These are phyloP conservation scores for Margaritifera margaritifera DNA, from an alignment of 2,888 invertebrate genomes.

Conservation along the genomic window DNA sequence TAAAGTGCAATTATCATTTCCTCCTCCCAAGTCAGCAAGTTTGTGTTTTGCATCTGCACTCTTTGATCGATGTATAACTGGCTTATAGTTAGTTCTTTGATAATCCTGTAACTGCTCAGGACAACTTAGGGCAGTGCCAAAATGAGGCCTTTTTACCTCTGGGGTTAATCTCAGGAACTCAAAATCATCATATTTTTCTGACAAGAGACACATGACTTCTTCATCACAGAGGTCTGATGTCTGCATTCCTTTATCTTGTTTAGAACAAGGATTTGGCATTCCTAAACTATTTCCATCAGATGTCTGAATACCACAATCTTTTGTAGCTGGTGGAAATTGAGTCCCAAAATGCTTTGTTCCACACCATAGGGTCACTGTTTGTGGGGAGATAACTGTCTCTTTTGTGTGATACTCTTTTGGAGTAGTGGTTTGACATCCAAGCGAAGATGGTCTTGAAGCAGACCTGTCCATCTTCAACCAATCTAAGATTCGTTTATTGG, in stretches of 20 bases:
- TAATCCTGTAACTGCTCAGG: slow-evolving; percentile 21
- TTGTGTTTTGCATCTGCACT: slow-evolving; percentile 37
- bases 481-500: slow-evolving; percentile 46
- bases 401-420: slow-evolving; percentile 31
- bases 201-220: slow-evolving; percentile 43
- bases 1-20: too few species aligned
- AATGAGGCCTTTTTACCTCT: slow-evolving; percentile 8
- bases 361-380: slow-evolving; percentile 62
- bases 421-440: slow-evolving; percentile 41
- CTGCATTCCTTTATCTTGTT: slow-evolving; percentile 32
- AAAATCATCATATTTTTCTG: slow-evolving; percentile 44
- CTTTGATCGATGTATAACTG: slow-evolving; percentile 42
- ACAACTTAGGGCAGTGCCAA: slow-evolving; percentile 13
- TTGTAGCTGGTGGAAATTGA: slow-evolving; percentile 64
- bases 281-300: slow-evolving; percentile 13
- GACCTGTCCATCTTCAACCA: slow-evolving; percentile 46
- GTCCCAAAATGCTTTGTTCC: slow-evolving; percentile 64
- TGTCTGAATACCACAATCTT: slow-evolving; percentile 63
- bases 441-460: slow-evolving; percentile 33
- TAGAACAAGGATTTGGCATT: background rate
- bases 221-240: slow-evolving; percentile 39
- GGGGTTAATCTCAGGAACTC: slow-evolving; percentile 33
- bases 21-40: background rate
- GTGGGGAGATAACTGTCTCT: slow-evolving; percentile 56
- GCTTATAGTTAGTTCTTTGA: slow-evolving; percentile 15